These are phyloP conservation scores for Pungitius pungitius DNA, from an alignment of 2,113 vertebrate species.

Conservation along the genomic window DNA sequence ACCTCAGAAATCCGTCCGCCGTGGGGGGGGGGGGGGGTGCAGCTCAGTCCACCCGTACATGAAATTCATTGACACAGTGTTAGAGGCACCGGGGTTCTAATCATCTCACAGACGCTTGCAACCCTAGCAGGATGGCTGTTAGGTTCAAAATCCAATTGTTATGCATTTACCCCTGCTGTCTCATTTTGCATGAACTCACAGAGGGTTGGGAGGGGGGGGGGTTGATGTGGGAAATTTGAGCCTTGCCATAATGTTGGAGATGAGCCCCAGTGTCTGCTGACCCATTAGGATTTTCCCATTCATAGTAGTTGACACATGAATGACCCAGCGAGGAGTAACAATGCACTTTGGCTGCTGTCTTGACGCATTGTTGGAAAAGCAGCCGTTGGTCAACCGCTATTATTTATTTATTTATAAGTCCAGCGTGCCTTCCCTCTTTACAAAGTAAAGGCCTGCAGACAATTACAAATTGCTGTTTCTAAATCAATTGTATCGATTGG, in stretches of 20 bases:
- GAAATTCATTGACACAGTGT: constrained; percentile 56
- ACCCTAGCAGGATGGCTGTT: neutral
- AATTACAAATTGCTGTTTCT: neutral
- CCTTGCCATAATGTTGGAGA: constrained; percentile 11
- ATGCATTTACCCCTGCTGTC: constrained; percentile 8
- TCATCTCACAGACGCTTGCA: neutral
- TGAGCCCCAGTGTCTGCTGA: constrained; percentile 32
- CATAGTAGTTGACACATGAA: constrained; percentile 55
- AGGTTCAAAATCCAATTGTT: constrained; percentile 13
- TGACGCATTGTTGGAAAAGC: constrained; percentile 54
- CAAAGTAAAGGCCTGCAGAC: neutral
- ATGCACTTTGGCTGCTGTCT: constrained; percentile 33
- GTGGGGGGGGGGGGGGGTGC: neutral
- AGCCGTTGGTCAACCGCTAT: constrained; percentile 50
- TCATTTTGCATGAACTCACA: constrained; percentile 26
- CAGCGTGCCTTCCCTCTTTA: constrained; percentile 26
- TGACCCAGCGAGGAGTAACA: constrained; percentile 49
- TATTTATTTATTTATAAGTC: constrained; percentile 41
- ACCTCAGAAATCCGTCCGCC: neutral
- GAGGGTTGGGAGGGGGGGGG: too few species aligned
- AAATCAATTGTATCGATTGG: constrained; percentile 2
- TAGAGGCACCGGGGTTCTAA: constrained; percentile 22
- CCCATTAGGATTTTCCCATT: constrained; percentile 51
- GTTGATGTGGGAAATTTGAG: constrained; percentile 30
- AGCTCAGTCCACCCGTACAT: constrained; percentile 35